Evolutionary conservation across 2,888 invertebrate genomes (phyloP).

Genomic region (Creontiades dilutus): DNA sequence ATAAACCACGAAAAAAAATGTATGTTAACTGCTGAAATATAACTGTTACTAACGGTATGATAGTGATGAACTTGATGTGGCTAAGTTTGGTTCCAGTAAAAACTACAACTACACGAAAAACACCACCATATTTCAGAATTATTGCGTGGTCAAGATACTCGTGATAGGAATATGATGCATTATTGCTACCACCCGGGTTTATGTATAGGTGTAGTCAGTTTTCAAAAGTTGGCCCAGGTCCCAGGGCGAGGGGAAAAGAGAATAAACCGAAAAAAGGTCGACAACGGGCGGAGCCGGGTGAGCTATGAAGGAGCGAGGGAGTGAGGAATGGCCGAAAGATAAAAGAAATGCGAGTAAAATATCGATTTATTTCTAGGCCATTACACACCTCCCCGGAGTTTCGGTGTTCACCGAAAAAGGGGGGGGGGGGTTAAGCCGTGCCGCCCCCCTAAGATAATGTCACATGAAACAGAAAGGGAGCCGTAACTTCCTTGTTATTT

Average conservation of each 20-base stretch:
- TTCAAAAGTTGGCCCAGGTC: conserved; percentile 49
- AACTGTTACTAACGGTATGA: too few relatives aligned
- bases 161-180: too few relatives aligned
- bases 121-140: too few relatives aligned
- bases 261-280: conserved; percentile 13
- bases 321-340: conserved; percentile 61
- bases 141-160: too few relatives aligned
- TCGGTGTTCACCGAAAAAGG: conserved; percentile 17
- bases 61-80: too few relatives aligned
- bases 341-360: conserved; percentile 56
- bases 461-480: conserved; percentile 17
- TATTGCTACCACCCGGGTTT: neutral
- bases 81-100: too few relatives aligned
- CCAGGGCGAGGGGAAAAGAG: neutral
- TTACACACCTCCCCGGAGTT: conserved; percentile 49
- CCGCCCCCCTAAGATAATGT: conserved; percentile 6
- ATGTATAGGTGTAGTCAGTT: neutral
- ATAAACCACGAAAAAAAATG: too few relatives aligned
- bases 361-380: conserved; percentile 65
- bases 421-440: neutral
- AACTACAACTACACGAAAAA: too few relatives aligned
- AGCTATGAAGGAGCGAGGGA: conserved; percentile 51
- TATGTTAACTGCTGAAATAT: too few relatives aligned
- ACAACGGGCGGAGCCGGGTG: conserved; percentile 1
- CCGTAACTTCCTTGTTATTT: conserved; percentile 5